Evolutionary conservation across 2,888 invertebrate genomes (phyloP).

Genomic region (Cheilosia grossa): DNA sequence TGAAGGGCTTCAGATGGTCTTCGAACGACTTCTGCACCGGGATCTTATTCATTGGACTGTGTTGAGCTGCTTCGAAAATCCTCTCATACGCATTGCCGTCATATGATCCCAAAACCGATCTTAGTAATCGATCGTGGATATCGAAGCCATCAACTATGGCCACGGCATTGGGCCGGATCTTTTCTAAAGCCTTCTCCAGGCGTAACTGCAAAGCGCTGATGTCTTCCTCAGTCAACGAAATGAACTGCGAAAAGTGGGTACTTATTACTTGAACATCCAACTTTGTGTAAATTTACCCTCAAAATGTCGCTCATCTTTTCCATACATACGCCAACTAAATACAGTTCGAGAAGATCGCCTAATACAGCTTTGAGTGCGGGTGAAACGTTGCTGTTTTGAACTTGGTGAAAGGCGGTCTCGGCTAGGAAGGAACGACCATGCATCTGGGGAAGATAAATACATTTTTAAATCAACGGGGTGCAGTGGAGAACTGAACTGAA

Average conservation of each 20-base stretch:
- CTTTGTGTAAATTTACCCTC: constrained; percentile 85
- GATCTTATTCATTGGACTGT: constrained; percentile 91
- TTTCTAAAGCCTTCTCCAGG: constrained; percentile 88
- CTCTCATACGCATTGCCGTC: constrained; percentile 94
- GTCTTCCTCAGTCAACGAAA: constrained; percentile 77
- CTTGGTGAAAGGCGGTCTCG: constrained; percentile 86
- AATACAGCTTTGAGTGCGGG: constrained; percentile 86
- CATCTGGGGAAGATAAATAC: constrained; percentile 84
- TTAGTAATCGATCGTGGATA: constrained; percentile 89
- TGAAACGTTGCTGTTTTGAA: constrained; percentile 84
- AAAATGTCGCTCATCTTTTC: constrained; percentile 90
- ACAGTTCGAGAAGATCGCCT: constrained; percentile 90
- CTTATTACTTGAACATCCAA: not conserved
- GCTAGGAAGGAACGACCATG: constrained; percentile 92
- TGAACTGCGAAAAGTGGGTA: constrained; percentile 12
- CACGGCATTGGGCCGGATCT: constrained; percentile 93
- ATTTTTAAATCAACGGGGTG: too few relatives aligned
- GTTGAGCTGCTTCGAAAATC: constrained; percentile 90
- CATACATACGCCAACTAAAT: constrained; percentile 90
- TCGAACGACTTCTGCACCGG: constrained; percentile 89
- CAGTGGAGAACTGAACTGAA: too few relatives aligned
- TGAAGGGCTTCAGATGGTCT: constrained; percentile 90
- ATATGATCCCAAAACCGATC: constrained; percentile 90
- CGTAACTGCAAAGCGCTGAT: constrained; percentile 86
- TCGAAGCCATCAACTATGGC: constrained; percentile 96